Evolutionary conservation across 2,888 invertebrate species (phyloP).

Genomic region (Gisinianus flammeolus): DNA sequence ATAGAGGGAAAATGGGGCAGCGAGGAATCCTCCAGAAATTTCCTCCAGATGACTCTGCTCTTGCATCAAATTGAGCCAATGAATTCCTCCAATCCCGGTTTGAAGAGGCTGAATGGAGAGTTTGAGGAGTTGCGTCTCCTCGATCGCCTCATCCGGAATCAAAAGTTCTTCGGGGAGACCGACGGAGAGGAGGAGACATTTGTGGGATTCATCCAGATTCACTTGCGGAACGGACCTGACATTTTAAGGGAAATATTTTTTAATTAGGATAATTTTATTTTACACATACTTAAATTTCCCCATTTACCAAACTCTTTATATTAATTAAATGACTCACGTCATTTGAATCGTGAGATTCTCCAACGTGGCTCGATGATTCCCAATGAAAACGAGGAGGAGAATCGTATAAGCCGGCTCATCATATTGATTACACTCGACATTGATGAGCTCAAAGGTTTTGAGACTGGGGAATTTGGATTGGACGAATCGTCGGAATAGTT

Average conservation of each 20-base stretch:
- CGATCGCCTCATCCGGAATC: slow-evolving; percentile 1
- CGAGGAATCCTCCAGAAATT: not conserved
- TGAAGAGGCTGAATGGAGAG: not conserved
- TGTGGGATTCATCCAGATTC: not conserved
- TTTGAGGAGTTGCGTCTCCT: not conserved
- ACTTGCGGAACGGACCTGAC: not conserved
- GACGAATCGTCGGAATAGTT: not conserved
- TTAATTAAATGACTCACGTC: not conserved
- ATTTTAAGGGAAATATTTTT: too few species aligned
- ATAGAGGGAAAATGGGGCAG: slow-evolving; percentile 2
- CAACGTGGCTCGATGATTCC: not conserved
- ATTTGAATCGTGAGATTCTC: not conserved
- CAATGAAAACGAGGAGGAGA: not conserved
- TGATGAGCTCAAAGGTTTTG: not conserved
- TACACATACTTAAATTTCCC: too few species aligned
- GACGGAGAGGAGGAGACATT: not conserved
- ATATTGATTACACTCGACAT: slow-evolving; percentile 5
- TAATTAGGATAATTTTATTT: too few species aligned
- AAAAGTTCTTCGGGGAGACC: not conserved
- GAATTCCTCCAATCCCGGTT: not conserved
- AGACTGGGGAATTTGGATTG: not conserved
- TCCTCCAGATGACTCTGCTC: not conserved
- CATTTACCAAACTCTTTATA: too few species aligned
- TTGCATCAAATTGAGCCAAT: slow-evolving; percentile 7
- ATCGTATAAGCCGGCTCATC: not conserved